Base-by-base conservation (phyloP, 2,797 vertebrate species). In the Helostoma temminkii region DNA sequence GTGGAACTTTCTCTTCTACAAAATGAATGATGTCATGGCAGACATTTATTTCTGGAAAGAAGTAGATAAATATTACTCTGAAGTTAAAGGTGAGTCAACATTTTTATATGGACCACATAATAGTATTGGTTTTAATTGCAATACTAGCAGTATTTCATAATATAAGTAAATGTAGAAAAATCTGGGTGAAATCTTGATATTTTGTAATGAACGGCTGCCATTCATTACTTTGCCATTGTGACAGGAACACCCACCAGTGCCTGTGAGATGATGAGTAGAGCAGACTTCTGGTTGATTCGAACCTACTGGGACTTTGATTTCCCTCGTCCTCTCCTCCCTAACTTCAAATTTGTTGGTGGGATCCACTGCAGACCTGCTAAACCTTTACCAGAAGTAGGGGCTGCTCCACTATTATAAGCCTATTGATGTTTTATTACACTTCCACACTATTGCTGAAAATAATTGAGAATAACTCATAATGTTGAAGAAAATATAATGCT, bases 261-360 rank as follows among this genome's bases (percentile, higher is more conserved):
- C 42, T 97, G 96, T 65, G 94, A 98, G 85, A 78, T 83, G 0
- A 93, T 97, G 92, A 90, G 95, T 1, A 96, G 91, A 83, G 95
- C 95, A 49, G 97, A 98, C 61, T 93, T 98, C 47, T 98, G 96
- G 96, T 79, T 98, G 68, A 96, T 98, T 0, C 81, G 95, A 66
- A 96, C 95, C 6, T 98, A 96, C 71, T 98, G 97, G 97, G 96
- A 98, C 82, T 95, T 98, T 78, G 96, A 98, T 72, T 98, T 95
- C 84, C 96, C 96, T 49, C 93, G 93, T 9, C 96, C 97, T 50
- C 89, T 94, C 26, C 93, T 96, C 45, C 96, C 96, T 2, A 99
- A 97, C 86, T 98, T 97, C 63, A 95, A 96, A 71, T 97, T 92
- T 63, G 92, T 99, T n/a, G 97, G 97, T 76, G 97, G 96, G 60